A percentile compares a stretch with the other conserved stretches of the same genome.
phyloP scores from a whole-genome alignment of 2,113 vertebrate genomes.

The Phrynocephalus versicolor region DNA sequence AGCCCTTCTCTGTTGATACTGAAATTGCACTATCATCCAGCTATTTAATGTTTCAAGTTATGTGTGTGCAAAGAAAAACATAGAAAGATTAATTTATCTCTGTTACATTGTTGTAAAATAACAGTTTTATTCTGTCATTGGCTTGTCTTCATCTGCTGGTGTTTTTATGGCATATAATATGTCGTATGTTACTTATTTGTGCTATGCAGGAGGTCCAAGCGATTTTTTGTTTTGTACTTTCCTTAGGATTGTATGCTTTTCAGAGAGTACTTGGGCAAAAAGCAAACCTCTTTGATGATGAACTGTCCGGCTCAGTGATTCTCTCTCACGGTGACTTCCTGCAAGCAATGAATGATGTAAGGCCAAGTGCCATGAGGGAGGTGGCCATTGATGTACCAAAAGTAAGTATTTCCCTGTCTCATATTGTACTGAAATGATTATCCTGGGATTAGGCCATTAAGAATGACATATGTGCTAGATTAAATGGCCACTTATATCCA shows the following conservation, averaged over 20 bases:
- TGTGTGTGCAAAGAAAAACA: too few relatives aligned
- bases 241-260: constrained; percentile 84
- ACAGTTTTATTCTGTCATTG: background rate
- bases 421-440: background rate
- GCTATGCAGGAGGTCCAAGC: constrained; percentile 16
- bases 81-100: background rate
- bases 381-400: constrained; percentile 94
- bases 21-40: background rate
- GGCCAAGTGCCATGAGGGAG: constrained; percentile 98
- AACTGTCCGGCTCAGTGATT: constrained; percentile 79
- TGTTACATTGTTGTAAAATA: background rate
- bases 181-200: background rate
- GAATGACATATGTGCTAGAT: background rate
- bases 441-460: background rate
- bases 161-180: background rate
- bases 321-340: constrained; percentile 87
- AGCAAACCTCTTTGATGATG: constrained; percentile 72
- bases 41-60: background rate
- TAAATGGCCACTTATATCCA: too few relatives aligned
- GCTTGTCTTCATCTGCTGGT: background rate
- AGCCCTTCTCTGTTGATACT: too few relatives aligned
- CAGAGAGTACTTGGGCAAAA: constrained; percentile 75
- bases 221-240: constrained; percentile 35
- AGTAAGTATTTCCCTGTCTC: constrained; percentile 75
- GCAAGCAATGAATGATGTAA: constrained; percentile 87